These are phyloP conservation scores for Eufriesea mexicana DNA, from an alignment of 1,140 invertebrate genomes.

Conservation along the genomic window DNA sequence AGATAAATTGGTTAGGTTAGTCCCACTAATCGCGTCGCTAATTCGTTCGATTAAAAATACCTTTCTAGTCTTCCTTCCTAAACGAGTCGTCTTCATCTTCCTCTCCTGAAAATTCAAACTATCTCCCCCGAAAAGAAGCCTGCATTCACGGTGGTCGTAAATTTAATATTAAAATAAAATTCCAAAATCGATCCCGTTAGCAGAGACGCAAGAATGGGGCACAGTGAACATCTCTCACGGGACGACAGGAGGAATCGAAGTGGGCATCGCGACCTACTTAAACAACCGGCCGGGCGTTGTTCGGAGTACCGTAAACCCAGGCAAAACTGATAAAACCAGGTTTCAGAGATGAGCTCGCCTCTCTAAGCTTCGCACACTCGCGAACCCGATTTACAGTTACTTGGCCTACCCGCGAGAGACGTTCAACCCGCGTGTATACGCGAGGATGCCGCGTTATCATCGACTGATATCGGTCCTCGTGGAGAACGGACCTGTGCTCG, in stretches of 20 bases:
- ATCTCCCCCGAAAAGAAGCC: no score
- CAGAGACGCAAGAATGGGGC: neutral
- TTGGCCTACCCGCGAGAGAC: conserved; percentile 57
- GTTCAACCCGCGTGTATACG: conserved; percentile 33
- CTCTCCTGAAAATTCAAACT: no score
- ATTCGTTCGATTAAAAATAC: neutral
- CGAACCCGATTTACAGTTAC: conserved; percentile 64
- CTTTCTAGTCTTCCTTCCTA: neutral
- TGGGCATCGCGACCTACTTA: conserved; percentile 47
- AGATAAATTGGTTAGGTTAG: neutral
- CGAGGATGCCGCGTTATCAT: conserved; percentile 27
- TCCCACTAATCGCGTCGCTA: neutral
- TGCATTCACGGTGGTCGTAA: no score
- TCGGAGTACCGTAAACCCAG: conserved; percentile 60
- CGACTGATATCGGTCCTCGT: conserved; percentile 25
- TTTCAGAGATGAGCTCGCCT: conserved; percentile 51
- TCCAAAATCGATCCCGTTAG: neutral
- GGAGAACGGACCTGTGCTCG: conserved; percentile 18
- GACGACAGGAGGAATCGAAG: neutral
- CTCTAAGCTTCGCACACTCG: conserved; percentile 36
- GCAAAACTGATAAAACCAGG: conserved; percentile 67
- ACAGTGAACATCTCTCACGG: neutral
- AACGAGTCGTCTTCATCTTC: neutral
- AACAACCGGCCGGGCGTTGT: conserved; percentile 16
- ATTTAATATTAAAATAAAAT: neutral